Evolutionary conservation across 37 sponge, comb jelly and placozoan genomes (phyloP), one percentile per base, ranked within the genome.

Genomic region (Lycopodina hypogea): DNA sequence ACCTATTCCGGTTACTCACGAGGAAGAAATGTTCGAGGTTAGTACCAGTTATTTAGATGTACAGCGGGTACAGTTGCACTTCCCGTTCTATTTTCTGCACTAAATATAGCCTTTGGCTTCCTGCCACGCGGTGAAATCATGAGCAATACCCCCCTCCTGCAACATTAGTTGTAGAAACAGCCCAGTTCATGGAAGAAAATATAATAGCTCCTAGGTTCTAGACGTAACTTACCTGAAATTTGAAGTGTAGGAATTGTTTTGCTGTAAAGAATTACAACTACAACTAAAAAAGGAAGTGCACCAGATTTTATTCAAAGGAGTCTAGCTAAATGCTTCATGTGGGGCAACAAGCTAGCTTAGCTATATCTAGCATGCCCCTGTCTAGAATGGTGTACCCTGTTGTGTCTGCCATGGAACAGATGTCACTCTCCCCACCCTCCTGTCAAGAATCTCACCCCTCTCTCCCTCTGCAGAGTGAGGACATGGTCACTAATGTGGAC

Each of bases 1-100:
- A 68, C 79, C 83, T 3, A 76, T 91, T 81, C 65, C 88, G 18
- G 62, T 91, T 18, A 83, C 61, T 42, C 81, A 78, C 56, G 92
- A 91, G 37, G 90, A 90, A 17, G 82, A 85, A 26, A 28, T 56
- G 42, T 42, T 39, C 26, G 89, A 88, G 69, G 83, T 83, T 29
- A 78, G 76, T 73, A 2, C 22, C 6, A 57, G 39, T 38, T 40
- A 11, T 32, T 18, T n/a, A n/a, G n/a, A n/a, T n/a, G n/a, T n/a
- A n/a, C n/a, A n/a, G n/a, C n/a, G n/a, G n/a, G n/a, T n/a, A n/a
- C n/a, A n/a, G 38, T 67, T 17, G 38, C 4, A 32, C 36, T n/a
- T 42, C 45, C 45, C 42, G 70, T 22, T 23, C 45, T 30, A 33
- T 4, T 48, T 26, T 34, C 7, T 65, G 30, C 3, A 50, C 17